A percentile compares a stretch with the other conserved stretches of the same genome.
phyloP scores from a whole-genome alignment of 2,888 invertebrate species.

The Drosophila nr. fundita region DNA sequence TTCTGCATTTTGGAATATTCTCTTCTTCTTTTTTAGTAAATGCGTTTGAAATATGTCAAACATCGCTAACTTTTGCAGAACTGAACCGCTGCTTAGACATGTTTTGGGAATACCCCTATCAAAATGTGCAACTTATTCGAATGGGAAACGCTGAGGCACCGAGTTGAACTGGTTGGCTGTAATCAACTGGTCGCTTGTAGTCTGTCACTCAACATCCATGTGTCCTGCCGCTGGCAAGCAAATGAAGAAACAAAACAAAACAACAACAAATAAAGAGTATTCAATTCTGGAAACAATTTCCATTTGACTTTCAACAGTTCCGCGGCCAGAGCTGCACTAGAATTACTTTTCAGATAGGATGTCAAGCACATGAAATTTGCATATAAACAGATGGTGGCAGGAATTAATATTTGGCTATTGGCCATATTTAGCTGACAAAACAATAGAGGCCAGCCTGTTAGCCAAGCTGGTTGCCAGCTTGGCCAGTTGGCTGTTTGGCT shows the following conservation, averaged over 20 bases:
- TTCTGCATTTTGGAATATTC: neutral
- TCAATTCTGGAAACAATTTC: constrained; percentile 35
- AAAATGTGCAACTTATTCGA: constrained; percentile 8
- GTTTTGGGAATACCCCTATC: constrained; percentile 1
- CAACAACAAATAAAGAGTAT: constrained; percentile 6
- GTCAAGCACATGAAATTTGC: constrained; percentile 58
- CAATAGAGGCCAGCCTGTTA: constrained; percentile 57
- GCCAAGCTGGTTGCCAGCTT: constrained; percentile 11
- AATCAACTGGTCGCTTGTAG: constrained; percentile 53
- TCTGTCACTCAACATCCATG: constrained; percentile 31
- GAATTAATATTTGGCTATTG: constrained; percentile 79
- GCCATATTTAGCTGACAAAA: constrained; percentile 79
- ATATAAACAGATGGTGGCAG: constrained; percentile 68
- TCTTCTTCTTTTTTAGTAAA: neutral
- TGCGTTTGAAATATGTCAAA: neutral
- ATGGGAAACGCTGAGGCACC: constrained; percentile 4
- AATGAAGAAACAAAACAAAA: neutral
- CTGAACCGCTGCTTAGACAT: neutral
- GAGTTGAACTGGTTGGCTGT: constrained; percentile 13
- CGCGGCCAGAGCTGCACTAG: constrained; percentile 53
- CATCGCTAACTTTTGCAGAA: neutral
- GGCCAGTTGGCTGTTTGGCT: neutral
- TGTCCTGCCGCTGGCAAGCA: constrained; percentile 27
- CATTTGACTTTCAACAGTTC: constrained; percentile 68
- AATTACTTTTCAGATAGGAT: constrained; percentile 59